phyloP scores from a whole-genome alignment of 35 echinoderm and acorn worm species.

The Acanthaster planci region DNA sequence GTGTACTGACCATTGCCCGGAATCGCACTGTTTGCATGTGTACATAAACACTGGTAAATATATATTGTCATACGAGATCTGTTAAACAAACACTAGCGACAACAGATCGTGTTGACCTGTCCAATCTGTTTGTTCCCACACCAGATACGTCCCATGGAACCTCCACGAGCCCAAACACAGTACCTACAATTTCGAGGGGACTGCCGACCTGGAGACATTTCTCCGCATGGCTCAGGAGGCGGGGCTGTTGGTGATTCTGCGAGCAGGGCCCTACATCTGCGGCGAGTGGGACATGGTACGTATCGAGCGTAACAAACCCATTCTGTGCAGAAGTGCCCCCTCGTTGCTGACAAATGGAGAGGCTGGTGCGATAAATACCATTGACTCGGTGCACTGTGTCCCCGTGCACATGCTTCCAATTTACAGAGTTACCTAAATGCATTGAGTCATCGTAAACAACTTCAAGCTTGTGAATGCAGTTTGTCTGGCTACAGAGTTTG shows the following conservation, averaged over 20 bases:
- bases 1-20: too few species aligned
- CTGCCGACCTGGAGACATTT: slow-evolving; percentile 59
- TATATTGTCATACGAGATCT: too few species aligned
- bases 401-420: too few species aligned
- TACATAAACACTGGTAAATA: too few species aligned
- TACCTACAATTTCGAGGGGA: slow-evolving; percentile 71
- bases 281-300: slow-evolving; percentile 95
- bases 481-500: too few species aligned
- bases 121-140: too few species aligned
- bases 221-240: slow-evolving; percentile 73
- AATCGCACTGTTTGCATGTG: too few species aligned
- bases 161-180: slow-evolving; percentile 82
- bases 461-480: too few species aligned
- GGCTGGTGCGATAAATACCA: neutral
- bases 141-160: slow-evolving; percentile 94
- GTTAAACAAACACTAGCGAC: too few species aligned
- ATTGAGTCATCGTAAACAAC: too few species aligned
- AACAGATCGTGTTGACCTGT: too few species aligned
- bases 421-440: too few species aligned
- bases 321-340: neutral
- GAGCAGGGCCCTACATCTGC: slow-evolving; percentile 92
- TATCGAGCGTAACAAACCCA: neutral
- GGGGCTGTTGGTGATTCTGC: slow-evolving; percentile 83
- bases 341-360: neutral
- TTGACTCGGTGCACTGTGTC: neutral